Percentiles rank a stretch among this genome's conserved stretches.
Conservation (phyloP, 2,888 invertebrate species). For the Eilema depressum region DNA sequence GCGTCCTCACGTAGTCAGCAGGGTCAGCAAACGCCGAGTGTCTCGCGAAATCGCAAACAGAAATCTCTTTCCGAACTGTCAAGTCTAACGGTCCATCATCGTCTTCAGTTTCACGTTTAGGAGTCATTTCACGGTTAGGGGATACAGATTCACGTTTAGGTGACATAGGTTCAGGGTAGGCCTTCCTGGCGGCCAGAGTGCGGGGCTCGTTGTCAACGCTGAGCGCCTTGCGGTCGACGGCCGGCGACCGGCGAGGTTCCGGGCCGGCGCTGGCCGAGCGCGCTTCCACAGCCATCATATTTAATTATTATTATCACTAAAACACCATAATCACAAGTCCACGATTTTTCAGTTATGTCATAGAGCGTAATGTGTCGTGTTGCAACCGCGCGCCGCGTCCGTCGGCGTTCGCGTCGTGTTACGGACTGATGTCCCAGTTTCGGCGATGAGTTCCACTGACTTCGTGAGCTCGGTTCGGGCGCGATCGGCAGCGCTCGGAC, state of each 20-base stretch:
- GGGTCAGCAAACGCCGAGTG: slow-evolving; percentile 81
- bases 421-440: slow-evolving; percentile 90
- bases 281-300: slow-evolving; percentile 85
- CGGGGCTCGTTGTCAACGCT: slow-evolving; percentile 78
- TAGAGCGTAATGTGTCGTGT: slow-evolving; percentile 75
- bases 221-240: slow-evolving; percentile 69
- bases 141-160: slow-evolving; percentile 58
- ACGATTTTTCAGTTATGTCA: slow-evolving; percentile 81
- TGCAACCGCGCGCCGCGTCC: slow-evolving; percentile 75
- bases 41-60: slow-evolving; percentile 83
- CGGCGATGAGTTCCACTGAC: slow-evolving; percentile 86
- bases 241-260: slow-evolving; percentile 69
- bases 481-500: slow-evolving; percentile 81
- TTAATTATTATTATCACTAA: slow-evolving; percentile 74
- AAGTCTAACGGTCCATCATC: slow-evolving; percentile 93
- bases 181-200: slow-evolving; percentile 84
- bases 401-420: slow-evolving; percentile 82
- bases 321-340: slow-evolving; percentile 80
- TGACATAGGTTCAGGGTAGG: slow-evolving; percentile 72
- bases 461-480: slow-evolving; percentile 86
- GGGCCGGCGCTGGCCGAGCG: slow-evolving; percentile 78
- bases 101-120: slow-evolving; percentile 54
- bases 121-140: slow-evolving; percentile 40
- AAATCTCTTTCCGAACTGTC: slow-evolving; percentile 87
- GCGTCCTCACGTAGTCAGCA: slow-evolving; percentile 81